Percentiles rank a stretch among this genome's conserved stretches.
Evolutionary conservation across 2,888 invertebrate genomes (phyloP).

Genomic region (Apotomis turbidana): DNA sequence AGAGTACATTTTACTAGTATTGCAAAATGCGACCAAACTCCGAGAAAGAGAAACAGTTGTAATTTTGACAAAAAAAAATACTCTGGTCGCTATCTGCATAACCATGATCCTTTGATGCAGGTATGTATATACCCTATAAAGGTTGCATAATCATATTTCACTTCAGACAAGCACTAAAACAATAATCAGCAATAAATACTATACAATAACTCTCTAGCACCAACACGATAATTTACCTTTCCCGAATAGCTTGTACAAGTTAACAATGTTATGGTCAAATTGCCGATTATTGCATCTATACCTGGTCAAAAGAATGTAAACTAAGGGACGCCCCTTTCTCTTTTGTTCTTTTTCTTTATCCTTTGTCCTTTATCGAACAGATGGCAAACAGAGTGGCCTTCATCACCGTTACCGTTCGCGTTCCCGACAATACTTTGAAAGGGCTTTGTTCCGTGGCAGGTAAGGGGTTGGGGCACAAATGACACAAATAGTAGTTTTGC

Average conservation of each 20-base stretch:
- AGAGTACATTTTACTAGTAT: no score
- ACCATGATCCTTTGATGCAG: no score
- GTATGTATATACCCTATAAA: no score
- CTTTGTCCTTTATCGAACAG: slow-evolving; percentile 8
- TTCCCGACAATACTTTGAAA: not conserved
- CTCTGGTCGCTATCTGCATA: no score
- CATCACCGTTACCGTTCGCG: slow-evolving; percentile 7
- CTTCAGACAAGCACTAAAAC: not conserved
- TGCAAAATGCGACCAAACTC: no score
- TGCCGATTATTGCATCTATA: slow-evolving; percentile 22
- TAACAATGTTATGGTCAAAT: not conserved
- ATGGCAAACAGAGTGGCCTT: slow-evolving; percentile 27
- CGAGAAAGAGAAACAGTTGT: no score
- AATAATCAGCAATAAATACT: not conserved
- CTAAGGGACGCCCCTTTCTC: slow-evolving; percentile 15
- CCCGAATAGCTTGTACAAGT: slow-evolving; percentile 17
- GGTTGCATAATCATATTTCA: no score
- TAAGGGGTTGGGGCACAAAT: slow-evolving; percentile 53
- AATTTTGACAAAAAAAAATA: no score
- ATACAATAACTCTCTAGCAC: not conserved
- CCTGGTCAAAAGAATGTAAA: slow-evolving; percentile 11
- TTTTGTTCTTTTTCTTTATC: not conserved
- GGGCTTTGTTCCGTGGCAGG: slow-evolving; percentile 25
- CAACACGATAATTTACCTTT: slow-evolving; percentile 5
- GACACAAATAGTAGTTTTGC: slow-evolving; percentile 76